Evolutionary conservation across 53 echinoderm and acorn worm species (phyloP).

Genomic region (Holothuria scabra): DNA sequence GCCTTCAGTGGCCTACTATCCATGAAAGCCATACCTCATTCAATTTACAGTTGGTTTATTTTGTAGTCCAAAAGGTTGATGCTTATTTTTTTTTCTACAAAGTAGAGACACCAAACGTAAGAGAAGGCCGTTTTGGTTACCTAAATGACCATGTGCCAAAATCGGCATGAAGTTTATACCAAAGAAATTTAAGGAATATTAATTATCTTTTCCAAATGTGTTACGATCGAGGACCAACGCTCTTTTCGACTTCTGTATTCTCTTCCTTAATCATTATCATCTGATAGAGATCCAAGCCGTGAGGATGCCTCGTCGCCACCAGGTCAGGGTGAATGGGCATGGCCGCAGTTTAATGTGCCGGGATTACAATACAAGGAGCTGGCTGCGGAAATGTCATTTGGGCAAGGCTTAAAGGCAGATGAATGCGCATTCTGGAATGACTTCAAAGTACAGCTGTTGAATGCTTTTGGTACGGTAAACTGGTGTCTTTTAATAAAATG

Average conservation of each 20-base stretch:
- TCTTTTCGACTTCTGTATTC: no score
- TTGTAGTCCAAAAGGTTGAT: no score
- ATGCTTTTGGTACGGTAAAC: neutral
- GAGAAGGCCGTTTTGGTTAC: constrained; percentile 35
- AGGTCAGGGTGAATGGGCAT: constrained; percentile 14
- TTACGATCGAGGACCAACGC: no score
- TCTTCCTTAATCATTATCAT: neutral
- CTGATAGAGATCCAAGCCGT: constrained; percentile 65
- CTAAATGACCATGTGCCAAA: constrained; percentile 43
- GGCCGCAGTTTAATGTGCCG: constrained; percentile 58
- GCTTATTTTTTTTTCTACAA: no score
- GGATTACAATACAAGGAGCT: constrained; percentile 69
- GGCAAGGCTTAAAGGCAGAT: constrained; percentile 56
- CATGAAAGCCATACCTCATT: no score
- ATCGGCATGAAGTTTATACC: constrained; percentile 24
- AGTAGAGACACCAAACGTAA: no score
- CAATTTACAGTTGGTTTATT: no score
- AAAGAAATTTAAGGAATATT: neutral
- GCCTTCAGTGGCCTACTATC: no score
- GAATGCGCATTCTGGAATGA: constrained; percentile 75
- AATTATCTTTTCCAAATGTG: no score
- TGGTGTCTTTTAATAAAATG: no score
- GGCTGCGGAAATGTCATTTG: constrained; percentile 36
- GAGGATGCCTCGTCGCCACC: neutral
- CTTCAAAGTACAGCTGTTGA: constrained; percentile 32